Evolutionary conservation across 2,113 vertebrate species (phyloP).

Genomic region (Lanius ludovicianus): DNA sequence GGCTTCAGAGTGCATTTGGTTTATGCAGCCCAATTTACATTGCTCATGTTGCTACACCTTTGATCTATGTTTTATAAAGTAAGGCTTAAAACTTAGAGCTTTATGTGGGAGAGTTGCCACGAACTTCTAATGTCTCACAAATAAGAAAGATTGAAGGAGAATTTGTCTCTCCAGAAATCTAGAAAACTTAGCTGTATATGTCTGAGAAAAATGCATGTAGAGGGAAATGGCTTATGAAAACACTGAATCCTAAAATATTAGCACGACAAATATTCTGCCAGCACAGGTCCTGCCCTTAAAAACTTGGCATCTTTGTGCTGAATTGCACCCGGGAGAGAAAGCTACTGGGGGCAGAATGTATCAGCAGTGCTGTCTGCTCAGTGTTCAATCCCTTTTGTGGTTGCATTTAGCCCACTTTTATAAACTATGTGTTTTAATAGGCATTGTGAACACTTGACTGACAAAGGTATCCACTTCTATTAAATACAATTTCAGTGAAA

Average conservation of each 20-base stretch:
- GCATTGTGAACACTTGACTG: not conserved
- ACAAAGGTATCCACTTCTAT: slow-evolving; percentile 17
- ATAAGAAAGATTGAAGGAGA: not conserved
- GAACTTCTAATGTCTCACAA: not conserved
- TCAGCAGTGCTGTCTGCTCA: not conserved
- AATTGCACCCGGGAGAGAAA: not conserved
- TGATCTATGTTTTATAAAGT: not conserved
- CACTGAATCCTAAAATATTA: not conserved
- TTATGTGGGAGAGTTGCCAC: not conserved
- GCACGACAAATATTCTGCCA: not conserved
- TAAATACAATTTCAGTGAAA: slow-evolving; percentile 44
- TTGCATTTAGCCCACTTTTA: not conserved
- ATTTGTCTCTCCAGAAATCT: not conserved
- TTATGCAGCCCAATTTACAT: not conserved
- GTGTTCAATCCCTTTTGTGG: not conserved
- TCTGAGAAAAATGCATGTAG: not conserved
- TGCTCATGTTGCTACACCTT: not conserved
- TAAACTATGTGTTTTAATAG: not conserved
- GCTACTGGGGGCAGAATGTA: not conserved
- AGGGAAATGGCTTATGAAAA: not conserved
- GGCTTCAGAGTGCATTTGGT: not conserved
- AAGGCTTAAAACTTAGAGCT: not conserved
- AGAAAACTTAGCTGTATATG: not conserved
- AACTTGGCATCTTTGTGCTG: not conserved
- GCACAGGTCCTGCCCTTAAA: not conserved